Percentiles rank a stretch among this genome's conserved stretches.
These are phyloP conservation scores for Beris chalybata DNA, from an alignment of 2,888 invertebrate species.

Conservation along the genomic window DNA sequence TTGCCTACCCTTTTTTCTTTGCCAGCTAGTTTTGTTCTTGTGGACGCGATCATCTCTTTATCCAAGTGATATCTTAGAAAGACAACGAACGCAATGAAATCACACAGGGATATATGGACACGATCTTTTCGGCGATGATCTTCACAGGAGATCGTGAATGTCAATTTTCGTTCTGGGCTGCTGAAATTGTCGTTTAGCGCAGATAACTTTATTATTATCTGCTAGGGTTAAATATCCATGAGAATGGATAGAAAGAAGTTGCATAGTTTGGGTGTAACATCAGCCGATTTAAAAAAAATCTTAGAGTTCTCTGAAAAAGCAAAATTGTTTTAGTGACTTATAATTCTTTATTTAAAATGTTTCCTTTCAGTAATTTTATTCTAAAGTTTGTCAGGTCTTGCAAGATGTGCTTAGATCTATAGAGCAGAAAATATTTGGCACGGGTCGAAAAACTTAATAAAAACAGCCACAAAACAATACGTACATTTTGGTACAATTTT, in stretches of 20 bases:
- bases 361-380: too few species aligned
- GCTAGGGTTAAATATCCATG: conserved; percentile 29
- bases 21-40: not conserved
- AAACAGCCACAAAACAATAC: too few species aligned
- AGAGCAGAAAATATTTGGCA: too few species aligned
- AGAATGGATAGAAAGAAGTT: conserved; percentile 28
- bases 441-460: too few species aligned
- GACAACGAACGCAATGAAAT: conserved; percentile 29
- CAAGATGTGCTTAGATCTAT: too few species aligned
- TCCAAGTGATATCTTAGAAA: conserved; percentile 21
- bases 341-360: too few species aligned
- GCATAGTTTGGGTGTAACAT: too few species aligned
- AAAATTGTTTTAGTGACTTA: too few species aligned
- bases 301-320: too few species aligned
- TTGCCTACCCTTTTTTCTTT: not conserved
- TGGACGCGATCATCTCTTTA: conserved; percentile 13
- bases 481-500: too few species aligned
- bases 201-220: conserved; percentile 14
- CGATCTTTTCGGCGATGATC: conserved; percentile 28
- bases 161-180: conserved; percentile 32
- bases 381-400: too few species aligned
- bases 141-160: conserved; percentile 37
- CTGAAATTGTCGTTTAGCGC: conserved; percentile 18
- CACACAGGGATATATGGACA: conserved; percentile 25
- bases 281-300: too few species aligned